These are phyloP conservation scores for Ganaspis sp. DNA, from an alignment of 1,140 invertebrate species.

Conservation along the genomic window DNA sequence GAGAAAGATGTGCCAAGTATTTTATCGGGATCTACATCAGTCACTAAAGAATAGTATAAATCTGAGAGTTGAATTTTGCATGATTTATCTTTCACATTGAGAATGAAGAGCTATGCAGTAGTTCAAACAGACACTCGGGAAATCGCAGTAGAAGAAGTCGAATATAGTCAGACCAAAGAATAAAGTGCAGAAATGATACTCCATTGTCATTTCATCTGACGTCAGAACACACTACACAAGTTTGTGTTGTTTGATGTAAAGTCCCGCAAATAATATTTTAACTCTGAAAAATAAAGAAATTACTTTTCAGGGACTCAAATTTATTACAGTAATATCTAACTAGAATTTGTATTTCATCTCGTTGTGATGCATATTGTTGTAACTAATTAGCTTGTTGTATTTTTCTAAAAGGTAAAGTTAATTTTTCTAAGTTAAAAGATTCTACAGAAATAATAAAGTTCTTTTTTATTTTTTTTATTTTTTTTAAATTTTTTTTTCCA, in stretches of 20 bases:
- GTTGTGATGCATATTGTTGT: too few species aligned
- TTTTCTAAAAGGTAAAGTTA: too few species aligned
- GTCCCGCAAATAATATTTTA: background rate
- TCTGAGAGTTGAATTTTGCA: background rate
- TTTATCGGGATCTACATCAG: conserved; percentile 1
- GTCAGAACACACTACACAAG: background rate
- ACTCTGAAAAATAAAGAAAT: background rate
- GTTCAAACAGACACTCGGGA: background rate
- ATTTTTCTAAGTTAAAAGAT: too few species aligned
- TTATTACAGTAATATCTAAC: conserved; percentile 1
- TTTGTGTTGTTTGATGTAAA: background rate
- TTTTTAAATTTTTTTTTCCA: too few species aligned
- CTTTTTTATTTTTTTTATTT: too few species aligned
- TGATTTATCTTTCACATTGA: conserved; percentile 7
- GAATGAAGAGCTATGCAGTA: conserved; percentile 9
- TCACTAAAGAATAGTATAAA: background rate
- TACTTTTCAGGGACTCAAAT: background rate
- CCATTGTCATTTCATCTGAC: conserved; percentile 28
- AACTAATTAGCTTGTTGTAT: too few species aligned
- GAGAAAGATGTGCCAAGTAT: background rate
- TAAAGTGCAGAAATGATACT: conserved; percentile 21
- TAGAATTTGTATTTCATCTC: too few species aligned
- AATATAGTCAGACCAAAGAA: conserved; percentile 20
- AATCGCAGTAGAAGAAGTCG: conserved; percentile 17
- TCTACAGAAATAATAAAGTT: too few species aligned